Evolutionary conservation across 2,888 invertebrate genomes (phyloP), one percentile per base, ranked within the genome.

Genomic region (Thecophora atra): DNA sequence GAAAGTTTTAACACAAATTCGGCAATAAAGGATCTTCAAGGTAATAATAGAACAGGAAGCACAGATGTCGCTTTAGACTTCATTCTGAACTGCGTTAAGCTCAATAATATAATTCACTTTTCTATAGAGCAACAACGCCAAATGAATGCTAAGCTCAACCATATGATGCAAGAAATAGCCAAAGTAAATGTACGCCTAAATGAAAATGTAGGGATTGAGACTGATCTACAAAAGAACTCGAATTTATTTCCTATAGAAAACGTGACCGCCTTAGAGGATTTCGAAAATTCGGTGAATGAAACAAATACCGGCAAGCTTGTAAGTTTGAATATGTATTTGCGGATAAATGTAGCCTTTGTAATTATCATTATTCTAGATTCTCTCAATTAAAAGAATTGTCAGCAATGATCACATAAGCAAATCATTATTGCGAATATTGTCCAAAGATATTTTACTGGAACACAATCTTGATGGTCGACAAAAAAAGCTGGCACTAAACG

Each of bases 181-280:
- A 69, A 51, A 30, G 62, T 69, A 19, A 69, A 69, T 62, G 69
- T 60, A 15, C 47, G 69, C 19, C 5, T 69, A 28, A 44, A 60
- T 51, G 47, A 62, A n/a, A 62, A 26, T 28, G 30, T 28, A 15
- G 51, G 60, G 2, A 30, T 60, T 47, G 54, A 54, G 13, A 69
- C 17, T 30, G 62, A 19, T 4, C 21, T 69, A 15, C 30, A 69
- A 21, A 60, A 62, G 26, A 69, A 47, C 5, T 24, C 60, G 19
- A 51, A 44, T n/a, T 26, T 69, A 62, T 69, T 69, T 62, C 69
- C 69, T 28, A 60, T 69, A 28, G 69, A 62, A 47, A 69, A 69
- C 24, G 62, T 69, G 5, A 62, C 60, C 7, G 69, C 60, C 28
- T 21, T 69, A n/a, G 60, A 47, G 30, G 69, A 54, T 3, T 69